Evolutionary conservation across 2,888 invertebrate species (phyloP).

Genomic region (Heliconius ismenius): DNA sequence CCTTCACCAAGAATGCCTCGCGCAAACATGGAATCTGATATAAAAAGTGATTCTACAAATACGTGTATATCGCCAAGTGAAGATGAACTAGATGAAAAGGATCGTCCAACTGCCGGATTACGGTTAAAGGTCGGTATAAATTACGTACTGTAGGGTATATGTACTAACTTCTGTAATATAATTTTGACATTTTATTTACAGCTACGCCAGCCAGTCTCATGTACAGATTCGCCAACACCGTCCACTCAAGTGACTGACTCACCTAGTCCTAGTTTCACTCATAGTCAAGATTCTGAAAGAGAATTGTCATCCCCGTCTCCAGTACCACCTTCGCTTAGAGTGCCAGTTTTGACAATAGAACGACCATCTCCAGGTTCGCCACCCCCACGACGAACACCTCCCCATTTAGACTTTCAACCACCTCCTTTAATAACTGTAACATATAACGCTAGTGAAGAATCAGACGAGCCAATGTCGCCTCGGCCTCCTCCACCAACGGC

Average conservation of each 20-base stretch:
- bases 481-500: conserved; percentile 79
- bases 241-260: conserved; percentile 76
- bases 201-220: conserved; percentile 78
- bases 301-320: conserved; percentile 72
- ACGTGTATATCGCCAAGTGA: conserved; percentile 70
- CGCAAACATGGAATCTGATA: conserved; percentile 63
- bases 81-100: conserved; percentile 71
- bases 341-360: conserved; percentile 85
- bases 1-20: conserved; percentile 75
- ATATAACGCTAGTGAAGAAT: conserved; percentile 89
- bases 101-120: conserved; percentile 62
- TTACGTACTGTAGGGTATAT: not conserved
- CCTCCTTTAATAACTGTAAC: conserved; percentile 89
- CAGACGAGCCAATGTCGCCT: conserved; percentile 87
- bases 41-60: conserved; percentile 59
- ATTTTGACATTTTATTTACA: conserved; percentile 56
- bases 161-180: not conserved
- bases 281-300: conserved; percentile 74
- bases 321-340: conserved; percentile 79
- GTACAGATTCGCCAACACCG: conserved; percentile 72
- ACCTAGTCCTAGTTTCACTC: conserved; percentile 73
- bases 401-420: conserved; percentile 85
- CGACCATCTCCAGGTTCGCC: conserved; percentile 86
- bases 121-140: conserved; percentile 61
- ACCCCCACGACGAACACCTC: conserved; percentile 83